phyloP scores from a whole-genome alignment of 2,888 invertebrate species.

The Microctonus aethiopoides region DNA sequence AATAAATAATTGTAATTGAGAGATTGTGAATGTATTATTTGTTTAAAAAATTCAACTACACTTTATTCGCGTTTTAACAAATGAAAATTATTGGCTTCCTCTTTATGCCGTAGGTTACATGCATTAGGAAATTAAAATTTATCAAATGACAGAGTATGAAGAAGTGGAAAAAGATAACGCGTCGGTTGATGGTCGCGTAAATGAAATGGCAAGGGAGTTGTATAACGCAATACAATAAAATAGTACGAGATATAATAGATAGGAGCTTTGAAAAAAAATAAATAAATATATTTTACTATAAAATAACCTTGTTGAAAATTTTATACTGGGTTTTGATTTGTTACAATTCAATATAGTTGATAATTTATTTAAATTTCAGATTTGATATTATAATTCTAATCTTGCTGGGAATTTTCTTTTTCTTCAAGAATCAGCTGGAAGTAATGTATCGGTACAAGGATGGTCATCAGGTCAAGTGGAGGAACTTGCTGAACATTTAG shows the following conservation, averaged over 20 bases:
- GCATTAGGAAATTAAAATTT: no score
- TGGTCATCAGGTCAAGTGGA: slow-evolving; percentile 70
- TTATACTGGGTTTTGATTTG: neutral
- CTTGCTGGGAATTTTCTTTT: no score
- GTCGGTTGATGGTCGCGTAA: slow-evolving; percentile 14
- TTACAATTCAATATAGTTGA: neutral
- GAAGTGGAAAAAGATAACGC: slow-evolving; percentile 3
- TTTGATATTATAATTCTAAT: slow-evolving; percentile 16
- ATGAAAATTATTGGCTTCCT: slow-evolving; percentile 53
- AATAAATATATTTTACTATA: neutral
- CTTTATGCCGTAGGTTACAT: no score
- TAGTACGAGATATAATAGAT: no score
- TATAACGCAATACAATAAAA: no score
- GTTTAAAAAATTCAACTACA: slow-evolving; percentile 2
- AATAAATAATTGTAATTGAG: neutral
- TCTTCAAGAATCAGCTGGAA: slow-evolving; percentile 58
- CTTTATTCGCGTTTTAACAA: slow-evolving; percentile 43
- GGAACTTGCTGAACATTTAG: slow-evolving; percentile 75
- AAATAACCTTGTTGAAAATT: slow-evolving; percentile 21
- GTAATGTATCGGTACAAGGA: slow-evolving; percentile 59
- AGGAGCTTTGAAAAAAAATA: no score
- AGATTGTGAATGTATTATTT: neutral
- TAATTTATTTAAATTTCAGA: no score
- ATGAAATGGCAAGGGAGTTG: neutral
- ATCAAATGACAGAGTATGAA: no score